Evolutionary conservation across 2,888 invertebrate species (phyloP).

Genomic region (Megalurothrips usitatus): DNA sequence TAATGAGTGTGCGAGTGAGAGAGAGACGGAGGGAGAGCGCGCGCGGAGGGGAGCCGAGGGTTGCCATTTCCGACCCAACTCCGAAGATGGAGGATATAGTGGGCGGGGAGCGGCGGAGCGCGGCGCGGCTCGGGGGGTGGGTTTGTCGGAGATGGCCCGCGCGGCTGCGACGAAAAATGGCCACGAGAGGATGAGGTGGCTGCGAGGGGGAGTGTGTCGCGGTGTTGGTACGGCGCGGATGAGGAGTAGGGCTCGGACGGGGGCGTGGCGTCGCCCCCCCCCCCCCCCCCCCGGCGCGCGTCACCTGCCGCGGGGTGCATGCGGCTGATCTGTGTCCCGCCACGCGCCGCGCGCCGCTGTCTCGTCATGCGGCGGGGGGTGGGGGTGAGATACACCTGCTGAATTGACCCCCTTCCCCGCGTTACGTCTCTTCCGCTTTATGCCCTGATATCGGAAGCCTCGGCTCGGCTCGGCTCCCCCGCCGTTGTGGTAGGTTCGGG

Average conservation of each 20-base stretch:
- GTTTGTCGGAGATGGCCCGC: background rate
- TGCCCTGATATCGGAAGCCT: background rate
- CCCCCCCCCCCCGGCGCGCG: no score
- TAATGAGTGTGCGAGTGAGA: conserved; percentile 39
- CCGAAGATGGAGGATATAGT: background rate
- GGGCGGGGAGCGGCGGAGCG: background rate
- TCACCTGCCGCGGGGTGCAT: no score
- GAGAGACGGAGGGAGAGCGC: conserved; percentile 37
- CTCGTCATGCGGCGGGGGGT: no score
- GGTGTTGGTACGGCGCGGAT: no score
- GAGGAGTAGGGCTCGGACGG: no score
- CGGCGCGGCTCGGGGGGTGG: background rate
- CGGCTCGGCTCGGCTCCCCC: conserved; percentile 2
- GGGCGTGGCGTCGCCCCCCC: no score
- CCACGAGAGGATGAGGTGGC: background rate
- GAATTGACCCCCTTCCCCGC: background rate
- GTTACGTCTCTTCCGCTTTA: background rate
- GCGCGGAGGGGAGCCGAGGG: background rate
- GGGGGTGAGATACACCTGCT: no score
- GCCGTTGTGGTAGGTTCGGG: conserved; percentile 1
- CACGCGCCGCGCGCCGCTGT: no score
- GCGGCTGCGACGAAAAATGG: background rate
- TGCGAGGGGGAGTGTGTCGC: background rate
- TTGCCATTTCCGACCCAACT: background rate
- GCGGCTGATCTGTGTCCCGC: no score